Evolutionary conservation across 2,888 invertebrate species (phyloP), one percentile per base, ranked within the genome.

Genomic region (Belgica antarctica): DNA sequence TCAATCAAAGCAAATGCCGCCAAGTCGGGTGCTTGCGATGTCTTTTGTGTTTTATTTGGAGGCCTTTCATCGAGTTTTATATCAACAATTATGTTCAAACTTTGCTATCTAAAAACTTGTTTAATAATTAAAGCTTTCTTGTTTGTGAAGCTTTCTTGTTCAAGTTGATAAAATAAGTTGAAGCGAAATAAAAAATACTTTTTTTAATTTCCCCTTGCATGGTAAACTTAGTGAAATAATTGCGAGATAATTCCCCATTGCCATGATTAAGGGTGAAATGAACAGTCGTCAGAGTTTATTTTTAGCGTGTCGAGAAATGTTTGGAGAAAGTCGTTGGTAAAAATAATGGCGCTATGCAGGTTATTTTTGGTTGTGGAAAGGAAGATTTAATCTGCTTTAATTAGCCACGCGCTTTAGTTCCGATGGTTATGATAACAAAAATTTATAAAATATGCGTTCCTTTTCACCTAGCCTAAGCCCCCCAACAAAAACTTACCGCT

Each of bases 381-480:
- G 22, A 3, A 68, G 68, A 68, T 68, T 68, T 68, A 68, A 68
- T 68, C 68, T 46, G 22, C 27, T 25, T 15, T 34, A 68, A 68
- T 68, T 57, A 68, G 68, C 57, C 57, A 57, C 34, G 57, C 57
- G 24, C 57, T 68, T 34, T 4, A 24, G 28, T 28, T 31, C 59
- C 59, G 25, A 59, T 27, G 59, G 19, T 19, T 4, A 59, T 59
- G 59, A 59, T 59, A 24, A 59, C 27, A 27, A 59, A 59, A 59
- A 59, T 1, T 59, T 27, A 46, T 4, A 46, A 46, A 46, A 46
- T 12, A 46, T 46, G 15, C 46, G 34, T 31, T 31, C 12, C 12
- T 31, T 31, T 31, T 31, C n/a, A n/a, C n/a, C n/a, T n/a, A n/a
- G n/a, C n/a, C n/a, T n/a, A n/a, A n/a, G n/a, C n/a, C 12, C 34